These are phyloP conservation scores for Falco peregrinus DNA, from an alignment of 2,797 vertebrate genomes.

Conservation along the genomic window DNA sequence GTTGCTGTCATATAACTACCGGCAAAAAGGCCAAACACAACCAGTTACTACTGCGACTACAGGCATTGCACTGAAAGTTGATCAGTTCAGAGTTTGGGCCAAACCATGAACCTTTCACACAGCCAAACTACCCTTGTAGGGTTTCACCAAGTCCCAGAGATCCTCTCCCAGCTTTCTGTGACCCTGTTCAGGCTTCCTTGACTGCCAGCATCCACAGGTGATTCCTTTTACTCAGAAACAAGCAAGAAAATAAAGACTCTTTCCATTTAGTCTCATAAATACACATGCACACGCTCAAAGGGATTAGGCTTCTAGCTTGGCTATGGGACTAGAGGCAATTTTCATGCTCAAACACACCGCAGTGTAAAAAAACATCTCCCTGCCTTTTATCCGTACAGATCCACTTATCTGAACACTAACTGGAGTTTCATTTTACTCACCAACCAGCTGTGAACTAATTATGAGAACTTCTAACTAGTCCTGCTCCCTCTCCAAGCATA, in stretches of 20 bases:
- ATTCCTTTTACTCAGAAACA: neutral
- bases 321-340: neutral
- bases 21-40: neutral
- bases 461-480: conserved; percentile 70
- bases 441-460: conserved; percentile 78
- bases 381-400: neutral
- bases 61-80: neutral
- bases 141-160: neutral
- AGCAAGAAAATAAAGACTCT: neutral
- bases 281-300: neutral
- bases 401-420: conserved; percentile 50
- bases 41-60: neutral
- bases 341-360: neutral
- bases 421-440: conserved; percentile 48
- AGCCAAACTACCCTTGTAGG: neutral
- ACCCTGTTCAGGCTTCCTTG: neutral
- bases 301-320: neutral
- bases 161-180: neutral
- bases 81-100: neutral
- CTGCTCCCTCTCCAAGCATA: conserved; percentile 73
- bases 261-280: neutral
- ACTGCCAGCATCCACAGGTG: neutral
- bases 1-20: neutral
- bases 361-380: neutral
- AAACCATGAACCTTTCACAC: neutral